These are phyloP conservation scores for Cremastinae sp. DNA, from an alignment of 2,888 invertebrate genomes.

Conservation along the genomic window DNA sequence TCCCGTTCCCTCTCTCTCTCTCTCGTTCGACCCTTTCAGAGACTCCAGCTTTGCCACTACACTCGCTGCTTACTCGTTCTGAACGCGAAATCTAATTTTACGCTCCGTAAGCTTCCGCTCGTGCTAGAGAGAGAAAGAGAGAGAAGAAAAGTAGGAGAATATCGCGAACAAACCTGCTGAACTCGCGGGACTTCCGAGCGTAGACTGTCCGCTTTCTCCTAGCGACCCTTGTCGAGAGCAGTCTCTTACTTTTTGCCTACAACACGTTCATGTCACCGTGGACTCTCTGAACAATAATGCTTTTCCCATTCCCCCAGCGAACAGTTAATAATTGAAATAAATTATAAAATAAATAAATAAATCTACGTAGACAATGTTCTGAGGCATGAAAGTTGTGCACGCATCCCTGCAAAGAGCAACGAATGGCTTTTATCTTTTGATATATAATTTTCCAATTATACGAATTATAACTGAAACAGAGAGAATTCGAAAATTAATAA, in stretches of 20 bases:
- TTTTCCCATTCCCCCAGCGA: slow-evolving; percentile 4
- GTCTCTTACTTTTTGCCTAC: slow-evolving; percentile 40
- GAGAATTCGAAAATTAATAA: no score
- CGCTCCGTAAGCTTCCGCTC: slow-evolving; percentile 65
- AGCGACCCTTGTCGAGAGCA: slow-evolving; percentile 27
- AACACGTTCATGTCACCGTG: slow-evolving; percentile 35
- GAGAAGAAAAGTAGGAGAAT: slow-evolving; percentile 17
- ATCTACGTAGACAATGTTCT: no score
- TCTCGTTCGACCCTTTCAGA: slow-evolving; percentile 45
- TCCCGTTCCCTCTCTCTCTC: slow-evolving; percentile 19
- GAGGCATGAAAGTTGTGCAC: no score
- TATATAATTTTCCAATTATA: no score
- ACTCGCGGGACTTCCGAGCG: slow-evolving; percentile 58
- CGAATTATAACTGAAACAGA: no score
- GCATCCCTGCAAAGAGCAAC: no score
- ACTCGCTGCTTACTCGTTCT: slow-evolving; percentile 55
- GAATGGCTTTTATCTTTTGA: no score
- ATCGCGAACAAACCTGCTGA: slow-evolving; percentile 63
- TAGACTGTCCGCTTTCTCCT: slow-evolving; percentile 47
- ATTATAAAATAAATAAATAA: slow-evolving; percentile 2
- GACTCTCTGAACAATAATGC: slow-evolving; percentile 39
- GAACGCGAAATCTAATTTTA: slow-evolving; percentile 68
- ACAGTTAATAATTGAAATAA: neutral
- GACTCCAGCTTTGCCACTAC: slow-evolving; percentile 26
- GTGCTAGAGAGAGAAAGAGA: slow-evolving; percentile 27